Percentiles rank a stretch among this genome's conserved stretches.
Evolutionary conservation across 2,888 invertebrate genomes (phyloP).

Genomic region (Hyles lineata): DNA sequence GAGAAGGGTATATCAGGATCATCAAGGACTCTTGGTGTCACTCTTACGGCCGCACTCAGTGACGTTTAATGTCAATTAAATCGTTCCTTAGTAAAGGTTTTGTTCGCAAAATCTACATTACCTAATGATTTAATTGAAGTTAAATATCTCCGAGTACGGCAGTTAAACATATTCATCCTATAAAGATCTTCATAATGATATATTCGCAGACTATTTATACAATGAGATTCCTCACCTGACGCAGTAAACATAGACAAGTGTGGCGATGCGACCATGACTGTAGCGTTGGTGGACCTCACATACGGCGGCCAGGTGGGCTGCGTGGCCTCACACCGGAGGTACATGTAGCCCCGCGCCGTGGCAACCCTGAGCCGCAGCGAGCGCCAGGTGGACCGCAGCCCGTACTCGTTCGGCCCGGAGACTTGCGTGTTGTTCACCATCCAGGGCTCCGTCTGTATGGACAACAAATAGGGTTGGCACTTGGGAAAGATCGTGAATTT

Average conservation of each 20-base stretch:
- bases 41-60: too few relatives aligned
- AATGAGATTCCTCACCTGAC: conserved; percentile 55
- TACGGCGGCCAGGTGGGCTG: conserved; percentile 72
- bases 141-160: too few relatives aligned
- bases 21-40: too few relatives aligned
- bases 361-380: conserved; percentile 64
- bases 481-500: too few relatives aligned
- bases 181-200: too few relatives aligned
- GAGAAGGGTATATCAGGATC: too few relatives aligned
- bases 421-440: conserved; percentile 70
- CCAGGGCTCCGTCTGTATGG: conserved; percentile 68
- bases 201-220: too few relatives aligned
- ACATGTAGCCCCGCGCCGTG: conserved; percentile 54
- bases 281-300: conserved; percentile 59
- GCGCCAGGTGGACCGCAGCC: conserved; percentile 73
- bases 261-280: conserved; percentile 70
- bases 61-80: too few relatives aligned
- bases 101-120: too few relatives aligned
- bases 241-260: conserved; percentile 77
- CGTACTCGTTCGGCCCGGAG: conserved; percentile 63
- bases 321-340: conserved; percentile 71
- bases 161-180: too few relatives aligned
- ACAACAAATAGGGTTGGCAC: not conserved
- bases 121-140: too few relatives aligned
- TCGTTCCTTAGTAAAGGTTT: too few relatives aligned